Percentiles rank a stretch among this genome's conserved stretches.
Conservation (phyloP, 2,888 invertebrate genomes). For the Mayetiola destructor region DNA sequence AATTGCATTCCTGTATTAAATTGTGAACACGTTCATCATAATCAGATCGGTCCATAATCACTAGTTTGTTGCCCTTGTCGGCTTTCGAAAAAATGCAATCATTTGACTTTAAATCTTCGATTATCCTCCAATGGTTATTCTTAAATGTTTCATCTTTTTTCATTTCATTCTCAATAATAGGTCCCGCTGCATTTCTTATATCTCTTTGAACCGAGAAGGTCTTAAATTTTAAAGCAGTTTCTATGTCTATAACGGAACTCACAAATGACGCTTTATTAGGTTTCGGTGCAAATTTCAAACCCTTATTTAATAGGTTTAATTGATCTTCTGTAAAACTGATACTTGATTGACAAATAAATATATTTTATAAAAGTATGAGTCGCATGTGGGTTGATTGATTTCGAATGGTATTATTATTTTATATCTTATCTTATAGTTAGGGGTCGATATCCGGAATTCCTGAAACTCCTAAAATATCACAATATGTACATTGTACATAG, state of each 20-base stretch:
- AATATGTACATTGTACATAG: too few species aligned
- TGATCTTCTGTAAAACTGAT: neutral
- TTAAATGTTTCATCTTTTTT: too few species aligned
- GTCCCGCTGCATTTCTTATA: neutral
- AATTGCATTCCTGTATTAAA: neutral
- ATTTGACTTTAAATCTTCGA: neutral
- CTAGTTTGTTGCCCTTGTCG: neutral
- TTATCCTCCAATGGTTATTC: neutral
- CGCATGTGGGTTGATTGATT: too few species aligned
- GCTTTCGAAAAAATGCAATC: neutral
- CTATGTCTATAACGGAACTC: neutral
- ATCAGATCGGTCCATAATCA: neutral
- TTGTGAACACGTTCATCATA: neutral
- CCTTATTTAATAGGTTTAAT: neutral
- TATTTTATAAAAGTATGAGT: too few species aligned
- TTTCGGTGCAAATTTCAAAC: neutral
- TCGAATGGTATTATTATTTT: too few species aligned
- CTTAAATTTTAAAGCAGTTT: neutral
- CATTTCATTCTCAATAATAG: neutral
- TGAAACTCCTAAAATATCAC: too few species aligned
- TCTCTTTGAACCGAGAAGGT: neutral
- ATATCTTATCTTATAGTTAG: too few species aligned
- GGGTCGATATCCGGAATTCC: too few species aligned
- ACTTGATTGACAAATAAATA: too few species aligned
- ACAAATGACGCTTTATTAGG: neutral